Conservation (phyloP, 1,140 invertebrate species). For the Lasioglossum baleicum region DNA sequence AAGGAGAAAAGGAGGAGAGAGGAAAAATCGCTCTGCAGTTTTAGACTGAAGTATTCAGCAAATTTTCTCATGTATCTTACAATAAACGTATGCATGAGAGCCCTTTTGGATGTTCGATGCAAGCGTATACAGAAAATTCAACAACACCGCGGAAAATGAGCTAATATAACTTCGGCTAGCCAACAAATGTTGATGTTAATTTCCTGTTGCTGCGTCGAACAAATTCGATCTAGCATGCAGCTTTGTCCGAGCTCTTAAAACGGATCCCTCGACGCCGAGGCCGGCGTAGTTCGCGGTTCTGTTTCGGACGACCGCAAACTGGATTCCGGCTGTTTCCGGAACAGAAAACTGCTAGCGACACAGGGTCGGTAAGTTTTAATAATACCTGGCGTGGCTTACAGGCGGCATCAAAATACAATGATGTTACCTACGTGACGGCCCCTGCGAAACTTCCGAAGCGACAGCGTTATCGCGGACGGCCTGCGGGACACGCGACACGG, state of each 20-base stretch:
- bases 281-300: too few relatives aligned
- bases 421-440: conserved; percentile 21
- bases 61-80: too few relatives aligned
- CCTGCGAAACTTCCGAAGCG: conserved; percentile 47
- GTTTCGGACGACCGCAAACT: conserved; percentile 10
- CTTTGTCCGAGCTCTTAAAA: neutral
- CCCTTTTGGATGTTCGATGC: too few relatives aligned
- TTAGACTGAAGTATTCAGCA: too few relatives aligned
- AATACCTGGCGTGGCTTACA: conserved; percentile 41
- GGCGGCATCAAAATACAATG: conserved; percentile 39
- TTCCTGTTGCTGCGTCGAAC: neutral
- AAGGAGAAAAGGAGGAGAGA: too few relatives aligned
- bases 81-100: too few relatives aligned
- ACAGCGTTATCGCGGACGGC: conserved; percentile 44
- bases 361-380: conserved; percentile 53
- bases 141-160: neutral
- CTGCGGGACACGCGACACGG: conserved; percentile 20
- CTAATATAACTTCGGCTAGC: neutral
- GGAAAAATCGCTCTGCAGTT: too few relatives aligned
- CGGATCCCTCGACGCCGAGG: neutral
- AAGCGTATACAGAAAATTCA: too few relatives aligned
- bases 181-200: neutral
- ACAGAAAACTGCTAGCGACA: conserved; percentile 27
- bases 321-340: neutral
- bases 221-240: neutral